Conservation (phyloP, 2,113 vertebrate genomes). For the Cercocebus atys region DNA sequence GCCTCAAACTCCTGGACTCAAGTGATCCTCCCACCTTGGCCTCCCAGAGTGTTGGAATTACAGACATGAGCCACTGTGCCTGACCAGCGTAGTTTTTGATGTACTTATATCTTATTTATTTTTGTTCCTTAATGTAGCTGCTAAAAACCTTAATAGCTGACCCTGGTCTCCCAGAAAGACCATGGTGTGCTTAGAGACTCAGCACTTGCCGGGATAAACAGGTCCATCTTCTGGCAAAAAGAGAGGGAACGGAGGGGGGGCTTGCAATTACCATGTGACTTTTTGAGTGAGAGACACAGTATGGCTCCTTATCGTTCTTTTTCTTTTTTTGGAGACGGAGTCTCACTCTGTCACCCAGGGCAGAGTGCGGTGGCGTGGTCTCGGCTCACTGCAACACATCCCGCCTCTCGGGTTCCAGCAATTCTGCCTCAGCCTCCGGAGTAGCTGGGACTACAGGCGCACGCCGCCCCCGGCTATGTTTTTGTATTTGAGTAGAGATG, state of each 20-base stretch:
- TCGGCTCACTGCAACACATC: too few relatives aligned
- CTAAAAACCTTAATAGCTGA: background rate
- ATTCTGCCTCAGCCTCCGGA: background rate
- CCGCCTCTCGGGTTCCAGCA: background rate
- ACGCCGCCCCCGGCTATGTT: too few relatives aligned
- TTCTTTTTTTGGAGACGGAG: background rate
- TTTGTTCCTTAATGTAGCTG: background rate
- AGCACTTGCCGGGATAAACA: background rate
- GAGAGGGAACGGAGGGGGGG: background rate
- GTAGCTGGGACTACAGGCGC: background rate
- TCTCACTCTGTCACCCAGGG: background rate
- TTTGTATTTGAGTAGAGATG: background rate
- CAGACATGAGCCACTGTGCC: too few relatives aligned
- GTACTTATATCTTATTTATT: background rate
- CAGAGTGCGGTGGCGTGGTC: too few relatives aligned
- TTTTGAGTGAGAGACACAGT: background rate
- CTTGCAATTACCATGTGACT: background rate
- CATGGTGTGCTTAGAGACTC: background rate
- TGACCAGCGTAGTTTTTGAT: background rate
- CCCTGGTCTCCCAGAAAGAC: background rate
- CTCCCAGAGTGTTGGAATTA: too few relatives aligned
- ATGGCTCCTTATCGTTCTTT: background rate
- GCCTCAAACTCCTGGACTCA: too few relatives aligned
- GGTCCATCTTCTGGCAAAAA: background rate
- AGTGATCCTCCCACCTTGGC: too few relatives aligned